phyloP scores from a whole-genome alignment of 2,113 vertebrate species.

The Zosterops pallidus region DNA sequence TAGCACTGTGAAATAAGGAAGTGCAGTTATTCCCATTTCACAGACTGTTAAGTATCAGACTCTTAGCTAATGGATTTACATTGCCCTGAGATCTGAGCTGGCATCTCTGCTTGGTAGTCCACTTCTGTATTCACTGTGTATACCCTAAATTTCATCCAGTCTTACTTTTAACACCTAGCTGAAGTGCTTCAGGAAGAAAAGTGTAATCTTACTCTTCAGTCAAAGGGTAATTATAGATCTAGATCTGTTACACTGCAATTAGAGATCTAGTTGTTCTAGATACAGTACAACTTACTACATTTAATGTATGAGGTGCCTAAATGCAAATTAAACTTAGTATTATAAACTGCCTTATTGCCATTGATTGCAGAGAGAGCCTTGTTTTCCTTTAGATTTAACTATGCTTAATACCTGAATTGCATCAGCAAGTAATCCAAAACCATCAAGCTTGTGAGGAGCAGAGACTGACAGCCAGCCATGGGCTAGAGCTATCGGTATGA shows the following conservation, averaged over 20 bases:
- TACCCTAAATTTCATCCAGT: not conserved
- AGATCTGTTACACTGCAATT: not conserved
- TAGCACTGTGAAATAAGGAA: not conserved
- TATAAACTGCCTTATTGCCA: not conserved
- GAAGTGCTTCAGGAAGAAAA: not conserved
- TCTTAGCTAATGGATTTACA: not conserved
- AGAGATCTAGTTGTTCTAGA: not conserved
- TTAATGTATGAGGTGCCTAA: not conserved
- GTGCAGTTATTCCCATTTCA: not conserved
- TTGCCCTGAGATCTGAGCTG: not conserved
- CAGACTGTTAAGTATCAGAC: not conserved
- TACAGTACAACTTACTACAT: not conserved
- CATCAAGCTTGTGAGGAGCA: not conserved
- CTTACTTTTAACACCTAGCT: not conserved
- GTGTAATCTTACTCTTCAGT: not conserved
- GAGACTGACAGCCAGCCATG: not conserved
- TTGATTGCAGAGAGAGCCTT: not conserved
- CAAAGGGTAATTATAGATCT: not conserved
- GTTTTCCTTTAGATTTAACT: not conserved
- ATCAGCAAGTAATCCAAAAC: not conserved
- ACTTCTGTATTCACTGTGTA: not conserved
- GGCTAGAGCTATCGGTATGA: not conserved
- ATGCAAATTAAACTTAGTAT: not conserved
- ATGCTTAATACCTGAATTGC: not conserved
- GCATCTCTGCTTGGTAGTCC: not conserved